These are phyloP conservation scores for Pseudochaenichthys georgianus DNA, from an alignment of 2,797 vertebrate genomes.

Conservation along the genomic window DNA sequence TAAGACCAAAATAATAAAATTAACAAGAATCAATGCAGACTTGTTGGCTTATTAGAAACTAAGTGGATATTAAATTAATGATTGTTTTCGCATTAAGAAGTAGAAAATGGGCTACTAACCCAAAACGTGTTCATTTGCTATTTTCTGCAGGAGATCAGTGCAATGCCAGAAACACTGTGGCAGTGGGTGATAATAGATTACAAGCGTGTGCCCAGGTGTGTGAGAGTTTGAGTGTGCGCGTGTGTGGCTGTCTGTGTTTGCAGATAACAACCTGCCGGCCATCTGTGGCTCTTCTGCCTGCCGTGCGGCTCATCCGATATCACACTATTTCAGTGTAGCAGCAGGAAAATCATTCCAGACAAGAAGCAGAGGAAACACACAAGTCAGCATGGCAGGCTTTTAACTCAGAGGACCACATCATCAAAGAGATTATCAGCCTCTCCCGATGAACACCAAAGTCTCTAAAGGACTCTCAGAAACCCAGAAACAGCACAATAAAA, in stretches of 20 bases:
- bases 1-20: neutral
- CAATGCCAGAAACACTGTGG: conserved; percentile 20
- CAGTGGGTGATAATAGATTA: conserved; percentile 37
- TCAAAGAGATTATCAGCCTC: conserved; percentile 34
- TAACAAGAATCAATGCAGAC: neutral
- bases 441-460: conserved; percentile 28
- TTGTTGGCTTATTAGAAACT: neutral
- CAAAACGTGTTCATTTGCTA: neutral
- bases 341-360: conserved; percentile 23
- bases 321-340: conserved; percentile 24
- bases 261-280: conserved; percentile 63
- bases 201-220: conserved; percentile 26
- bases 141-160: conserved; percentile 13
- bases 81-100: neutral
- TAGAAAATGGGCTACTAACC: neutral
- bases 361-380: conserved; percentile 39
- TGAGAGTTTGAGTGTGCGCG: conserved; percentile 4
- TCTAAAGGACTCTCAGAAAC: conserved; percentile 43
- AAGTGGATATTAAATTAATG: too few species aligned
- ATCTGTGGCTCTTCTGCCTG: conserved; percentile 55
- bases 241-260: conserved; percentile 49
- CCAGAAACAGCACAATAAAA: conserved; percentile 9
- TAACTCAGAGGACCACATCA: conserved; percentile 46
- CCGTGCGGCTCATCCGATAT: conserved; percentile 50
- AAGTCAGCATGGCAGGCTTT: conserved; percentile 57